Conservation (phyloP, 2,797 vertebrate species). For the Spinus pinus region DNA sequence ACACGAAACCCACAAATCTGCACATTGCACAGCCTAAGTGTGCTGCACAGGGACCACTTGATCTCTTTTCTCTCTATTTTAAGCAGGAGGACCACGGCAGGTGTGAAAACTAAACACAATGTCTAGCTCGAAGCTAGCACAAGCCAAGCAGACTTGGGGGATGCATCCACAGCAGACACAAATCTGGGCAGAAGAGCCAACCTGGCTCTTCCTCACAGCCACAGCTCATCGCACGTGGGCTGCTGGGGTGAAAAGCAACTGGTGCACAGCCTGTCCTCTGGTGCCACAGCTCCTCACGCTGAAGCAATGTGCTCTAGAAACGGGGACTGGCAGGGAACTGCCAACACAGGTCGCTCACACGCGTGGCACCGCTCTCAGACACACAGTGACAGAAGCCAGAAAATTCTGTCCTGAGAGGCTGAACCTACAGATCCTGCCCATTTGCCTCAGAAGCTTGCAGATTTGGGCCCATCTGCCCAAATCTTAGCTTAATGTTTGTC, state of each 20-base stretch:
- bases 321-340: rapidly evolving
- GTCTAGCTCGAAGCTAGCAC: rapidly evolving
- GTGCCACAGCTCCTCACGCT: background rate
- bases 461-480: background rate
- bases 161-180: too few relatives aligned
- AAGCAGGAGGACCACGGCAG: background rate
- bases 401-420: background rate
- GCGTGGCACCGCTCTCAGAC: rapidly evolving
- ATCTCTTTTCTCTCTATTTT: background rate
- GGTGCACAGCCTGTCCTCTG: background rate
- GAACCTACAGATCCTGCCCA: background rate
- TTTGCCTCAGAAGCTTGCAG: background rate
- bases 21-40: background rate
- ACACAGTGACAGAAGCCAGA: background rate
- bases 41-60: background rate
- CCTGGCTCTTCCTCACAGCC: background rate
- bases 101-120: background rate
- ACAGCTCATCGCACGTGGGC: rapidly evolving
- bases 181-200: background rate
- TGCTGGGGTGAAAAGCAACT: background rate
- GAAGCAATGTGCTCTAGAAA: background rate
- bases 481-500: background rate
- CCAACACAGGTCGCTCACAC: rapidly evolving
- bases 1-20: background rate
- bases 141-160: background rate